A percentile compares a stretch with the other conserved stretches of the same genome.
Evolutionary conservation across 2,113 vertebrate species (phyloP).

Genomic region (Cyphomyrus plagiostoma): DNA sequence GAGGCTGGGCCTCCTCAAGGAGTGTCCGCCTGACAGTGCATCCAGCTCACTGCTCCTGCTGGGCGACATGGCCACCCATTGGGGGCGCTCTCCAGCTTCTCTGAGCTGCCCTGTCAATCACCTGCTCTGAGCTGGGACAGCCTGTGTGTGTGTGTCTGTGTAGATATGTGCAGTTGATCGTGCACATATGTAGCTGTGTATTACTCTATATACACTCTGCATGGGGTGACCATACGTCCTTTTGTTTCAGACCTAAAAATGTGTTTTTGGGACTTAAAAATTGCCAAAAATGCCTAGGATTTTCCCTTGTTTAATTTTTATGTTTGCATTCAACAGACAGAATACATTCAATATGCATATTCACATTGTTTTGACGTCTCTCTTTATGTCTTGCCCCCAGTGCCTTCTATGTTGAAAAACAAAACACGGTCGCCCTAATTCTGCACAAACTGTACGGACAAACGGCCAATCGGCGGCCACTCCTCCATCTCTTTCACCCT

Average conservation of each 20-base stretch:
- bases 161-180: background rate
- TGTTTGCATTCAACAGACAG: background rate
- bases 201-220: background rate
- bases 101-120: background rate
- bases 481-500: background rate
- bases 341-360: background rate
- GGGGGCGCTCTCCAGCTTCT: background rate
- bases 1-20: background rate
- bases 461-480: background rate
- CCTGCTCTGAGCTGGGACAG: background rate
- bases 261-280: background rate
- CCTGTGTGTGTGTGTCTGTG: no score
- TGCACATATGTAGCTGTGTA: background rate
- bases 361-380: background rate
- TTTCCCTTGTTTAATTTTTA: background rate
- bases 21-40: background rate
- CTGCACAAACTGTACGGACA: background rate
- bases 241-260: background rate
- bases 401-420: background rate
- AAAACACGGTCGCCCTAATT: background rate
- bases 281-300: background rate
- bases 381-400: background rate
- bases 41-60: background rate
- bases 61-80: background rate
- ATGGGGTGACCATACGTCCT: background rate